These are phyloP conservation scores for Ammodytes marinus DNA, from an alignment of 2,113 vertebrate species.

Conservation along the genomic window DNA sequence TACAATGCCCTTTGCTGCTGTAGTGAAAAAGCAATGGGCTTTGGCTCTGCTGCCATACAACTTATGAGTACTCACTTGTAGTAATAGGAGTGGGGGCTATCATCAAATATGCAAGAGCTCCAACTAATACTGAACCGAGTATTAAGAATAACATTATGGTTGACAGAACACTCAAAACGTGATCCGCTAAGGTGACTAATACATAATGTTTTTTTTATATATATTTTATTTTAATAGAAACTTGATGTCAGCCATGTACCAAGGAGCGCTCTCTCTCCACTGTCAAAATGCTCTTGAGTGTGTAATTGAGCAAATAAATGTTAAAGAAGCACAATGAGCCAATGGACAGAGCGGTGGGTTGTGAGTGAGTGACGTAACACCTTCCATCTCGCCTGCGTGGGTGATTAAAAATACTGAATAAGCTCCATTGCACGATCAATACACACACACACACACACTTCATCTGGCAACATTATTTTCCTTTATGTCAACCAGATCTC, in stretches of 20 bases:
- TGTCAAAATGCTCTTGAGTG: slow-evolving; percentile 26
- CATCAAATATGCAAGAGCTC: slow-evolving; percentile 70
- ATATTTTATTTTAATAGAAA: slow-evolving; percentile 16
- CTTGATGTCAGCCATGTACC: slow-evolving; percentile 5
- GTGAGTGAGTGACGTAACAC: slow-evolving; percentile 51
- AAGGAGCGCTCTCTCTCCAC: background rate
- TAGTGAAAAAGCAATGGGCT: slow-evolving; percentile 47
- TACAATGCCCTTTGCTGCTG: slow-evolving; percentile 53
- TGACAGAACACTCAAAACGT: slow-evolving; percentile 52
- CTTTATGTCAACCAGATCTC: slow-evolving; percentile 33
- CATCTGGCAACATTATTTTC: slow-evolving; percentile 29
- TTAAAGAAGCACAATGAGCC: slow-evolving; percentile 48
- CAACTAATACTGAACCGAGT: slow-evolving; percentile 65
- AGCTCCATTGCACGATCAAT: slow-evolving; percentile 64
- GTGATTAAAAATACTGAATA: slow-evolving; percentile 70
- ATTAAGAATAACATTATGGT: slow-evolving; percentile 57
- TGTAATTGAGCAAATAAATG: slow-evolving; percentile 38
- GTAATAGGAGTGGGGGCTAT: slow-evolving; percentile 39
- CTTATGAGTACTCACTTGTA: slow-evolving; percentile 51
- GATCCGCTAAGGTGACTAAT: slow-evolving; percentile 32
- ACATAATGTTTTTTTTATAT: slow-evolving; percentile 33
- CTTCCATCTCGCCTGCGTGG: slow-evolving; percentile 41
- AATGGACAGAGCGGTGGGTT: slow-evolving; percentile 25
- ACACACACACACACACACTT: slow-evolving; percentile 43
- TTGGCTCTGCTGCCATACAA: slow-evolving; percentile 47